Percentiles rank a stretch among this genome's conserved stretches.
Evolutionary conservation across 2,888 invertebrate genomes (phyloP).

Genomic region (Anthoptus insignis): DNA sequence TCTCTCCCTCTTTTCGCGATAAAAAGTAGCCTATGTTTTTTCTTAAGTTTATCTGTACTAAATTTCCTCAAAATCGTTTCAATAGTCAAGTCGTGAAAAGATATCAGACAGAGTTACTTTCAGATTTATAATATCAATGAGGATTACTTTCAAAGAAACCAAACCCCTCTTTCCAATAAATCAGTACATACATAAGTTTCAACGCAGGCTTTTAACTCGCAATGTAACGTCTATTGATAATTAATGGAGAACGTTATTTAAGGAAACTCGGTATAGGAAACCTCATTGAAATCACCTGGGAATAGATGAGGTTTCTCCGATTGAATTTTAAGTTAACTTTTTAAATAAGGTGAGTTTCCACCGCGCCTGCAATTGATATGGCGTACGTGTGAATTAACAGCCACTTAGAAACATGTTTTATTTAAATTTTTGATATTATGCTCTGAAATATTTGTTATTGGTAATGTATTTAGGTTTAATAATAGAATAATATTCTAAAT

Average conservation of each 20-base stretch:
- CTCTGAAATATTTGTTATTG: too few species aligned
- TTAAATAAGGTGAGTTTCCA: constrained; percentile 8
- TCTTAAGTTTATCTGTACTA: too few species aligned
- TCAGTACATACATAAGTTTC: constrained; percentile 64
- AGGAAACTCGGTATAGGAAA: constrained; percentile 72
- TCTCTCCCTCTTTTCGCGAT: too few species aligned
- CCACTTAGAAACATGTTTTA: background rate
- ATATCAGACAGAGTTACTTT: too few species aligned
- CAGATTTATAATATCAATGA: background rate
- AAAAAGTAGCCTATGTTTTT: too few species aligned
- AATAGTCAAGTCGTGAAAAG: too few species aligned
- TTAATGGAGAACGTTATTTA: constrained; percentile 78
- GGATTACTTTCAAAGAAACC: constrained; percentile 37
- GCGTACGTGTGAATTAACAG: background rate
- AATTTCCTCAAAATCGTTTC: too few species aligned
- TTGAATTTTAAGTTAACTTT: constrained; percentile 24
- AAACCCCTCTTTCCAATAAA: constrained; percentile 58
- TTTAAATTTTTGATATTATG: too few species aligned
- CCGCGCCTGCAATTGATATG: background rate
- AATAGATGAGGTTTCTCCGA: constrained; percentile 65
- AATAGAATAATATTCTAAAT: too few species aligned
- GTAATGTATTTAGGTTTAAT: too few species aligned
- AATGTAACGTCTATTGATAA: constrained; percentile 71
- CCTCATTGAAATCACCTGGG: constrained; percentile 72
- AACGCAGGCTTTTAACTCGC: constrained; percentile 60